Evolutionary conservation across 2,797 vertebrate species (phyloP), one percentile per base, ranked within the genome.

Genomic region (Halcyon chelicuti): DNA sequence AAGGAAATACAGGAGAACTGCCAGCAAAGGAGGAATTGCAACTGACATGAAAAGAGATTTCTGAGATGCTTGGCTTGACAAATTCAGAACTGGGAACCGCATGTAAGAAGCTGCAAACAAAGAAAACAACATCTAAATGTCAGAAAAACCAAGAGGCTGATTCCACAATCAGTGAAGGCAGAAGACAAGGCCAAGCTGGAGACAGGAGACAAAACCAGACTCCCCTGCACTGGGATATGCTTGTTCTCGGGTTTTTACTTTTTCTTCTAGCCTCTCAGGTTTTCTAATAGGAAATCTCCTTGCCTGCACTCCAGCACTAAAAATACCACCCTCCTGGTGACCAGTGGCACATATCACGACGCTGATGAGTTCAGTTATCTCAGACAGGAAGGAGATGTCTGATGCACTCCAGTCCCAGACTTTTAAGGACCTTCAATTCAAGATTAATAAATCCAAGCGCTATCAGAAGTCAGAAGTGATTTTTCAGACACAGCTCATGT

Each of bases 121-220:
- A 90, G 79, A 86, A 92, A 93, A 78, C 35, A 90, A 68, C 20
- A 60, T 52, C 55, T 90, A 88, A 90, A 84, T 76, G 25, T 85
- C 85, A 93, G 70, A 73, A 94, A 93, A 95, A 84, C 73, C 35
- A 79, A 73, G 54, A 77, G 14, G 13, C 14, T 91, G 58, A 74
- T 88, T 86, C 46, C 0, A 3, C 63, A 78, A 94, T 62, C 58
- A 73, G 4, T 0, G 0, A 70, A 73, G 26, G 51, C 25, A 90
- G 74, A 93, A 90, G 57, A 49, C 0, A 4, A 18, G 63, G 44
- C 7, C 25, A 78, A 88, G 23, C 37, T 0, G 2, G 77, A 90
- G 47, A 31, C 47, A 81, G 0, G 0, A 89, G 46, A 62, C 19
- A 65, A 73, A 90, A 85, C 2, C 37, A 82, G 52, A 28, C 12